phyloP scores from a whole-genome alignment of 2,888 invertebrate species.

The Zhuqinia jingwanae region DNA sequence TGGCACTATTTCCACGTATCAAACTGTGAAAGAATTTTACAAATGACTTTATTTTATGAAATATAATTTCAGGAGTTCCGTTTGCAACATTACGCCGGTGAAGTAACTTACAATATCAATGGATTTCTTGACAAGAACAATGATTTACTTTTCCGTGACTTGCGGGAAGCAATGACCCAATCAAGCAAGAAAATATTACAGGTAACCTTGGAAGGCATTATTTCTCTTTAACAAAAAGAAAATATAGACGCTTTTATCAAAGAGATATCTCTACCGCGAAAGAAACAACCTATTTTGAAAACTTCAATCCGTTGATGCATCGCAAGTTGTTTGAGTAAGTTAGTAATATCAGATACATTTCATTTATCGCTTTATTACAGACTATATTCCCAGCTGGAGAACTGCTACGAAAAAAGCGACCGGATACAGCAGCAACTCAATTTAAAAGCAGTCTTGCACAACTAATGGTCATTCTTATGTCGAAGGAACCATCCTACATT shows the following conservation, averaged over 20 bases:
- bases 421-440: conserved; percentile 94
- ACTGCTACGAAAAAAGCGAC: conserved; percentile 89
- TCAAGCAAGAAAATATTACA: conserved; percentile 86
- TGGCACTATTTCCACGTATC: background rate
- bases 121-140: conserved; percentile 97
- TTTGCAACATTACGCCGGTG: conserved; percentile 94
- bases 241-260: too few species aligned
- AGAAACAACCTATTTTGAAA: too few species aligned
- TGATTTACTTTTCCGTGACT: conserved; percentile 92
- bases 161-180: conserved; percentile 91
- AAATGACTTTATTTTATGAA: background rate
- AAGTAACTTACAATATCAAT: conserved; percentile 93
- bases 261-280: too few species aligned
- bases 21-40: too few species aligned
- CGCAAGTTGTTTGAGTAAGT: too few species aligned
- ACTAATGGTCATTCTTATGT: conserved; percentile 93
- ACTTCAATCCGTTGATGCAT: too few species aligned
- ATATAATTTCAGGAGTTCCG: conserved; percentile 88
- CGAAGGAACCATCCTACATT: conserved; percentile 96
- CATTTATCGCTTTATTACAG: too few species aligned
- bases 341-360: too few species aligned
- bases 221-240: background rate
- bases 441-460: conserved; percentile 93
- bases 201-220: too few species aligned
- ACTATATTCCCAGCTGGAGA: conserved; percentile 86